A percentile compares a stretch with the other conserved stretches of the same genome.
phyloP scores from a whole-genome alignment of 2,888 invertebrate genomes.

The Parasteatoda lunata region DNA sequence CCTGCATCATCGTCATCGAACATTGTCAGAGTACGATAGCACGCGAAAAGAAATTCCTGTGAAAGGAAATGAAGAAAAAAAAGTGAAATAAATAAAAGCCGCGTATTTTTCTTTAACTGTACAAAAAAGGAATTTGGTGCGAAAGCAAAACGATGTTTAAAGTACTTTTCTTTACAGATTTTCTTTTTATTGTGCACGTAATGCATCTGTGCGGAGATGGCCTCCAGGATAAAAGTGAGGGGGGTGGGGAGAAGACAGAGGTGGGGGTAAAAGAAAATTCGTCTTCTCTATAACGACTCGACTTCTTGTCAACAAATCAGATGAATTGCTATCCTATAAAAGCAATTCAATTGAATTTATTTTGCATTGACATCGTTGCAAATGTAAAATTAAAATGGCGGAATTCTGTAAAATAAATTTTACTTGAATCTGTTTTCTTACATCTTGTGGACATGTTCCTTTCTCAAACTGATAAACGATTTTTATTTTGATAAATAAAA shows the following conservation, averaged over 20 bases:
- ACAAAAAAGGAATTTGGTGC: slow-evolving; percentile 14
- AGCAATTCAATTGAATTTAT: not conserved
- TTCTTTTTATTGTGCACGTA: slow-evolving; percentile 14
- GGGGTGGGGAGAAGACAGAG: not conserved
- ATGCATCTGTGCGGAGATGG: not conserved
- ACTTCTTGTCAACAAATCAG: not conserved
- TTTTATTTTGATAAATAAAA: too few relatives aligned
- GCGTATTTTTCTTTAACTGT: not conserved
- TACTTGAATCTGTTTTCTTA: too few relatives aligned
- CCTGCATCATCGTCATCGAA: slow-evolving; percentile 40
- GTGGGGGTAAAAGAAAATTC: not conserved
- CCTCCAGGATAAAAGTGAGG: not conserved
- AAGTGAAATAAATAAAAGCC: not conserved
- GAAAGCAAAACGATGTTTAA: slow-evolving; percentile 59
- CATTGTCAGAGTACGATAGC: slow-evolving; percentile 9
- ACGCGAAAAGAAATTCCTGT: slow-evolving; percentile 6
- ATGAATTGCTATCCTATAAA: not conserved
- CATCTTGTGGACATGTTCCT: too few relatives aligned
- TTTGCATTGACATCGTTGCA: not conserved
- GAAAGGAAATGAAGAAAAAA: not conserved
- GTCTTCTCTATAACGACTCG: not conserved
- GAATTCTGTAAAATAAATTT: too few relatives aligned
- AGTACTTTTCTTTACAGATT: slow-evolving; percentile 15
- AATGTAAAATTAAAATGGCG: too few relatives aligned
- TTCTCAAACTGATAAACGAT: too few relatives aligned